Evolutionary conservation across 2,888 invertebrate species (phyloP), one percentile per base, ranked within the genome.

Genomic region (Lasioglossum malachurum): DNA sequence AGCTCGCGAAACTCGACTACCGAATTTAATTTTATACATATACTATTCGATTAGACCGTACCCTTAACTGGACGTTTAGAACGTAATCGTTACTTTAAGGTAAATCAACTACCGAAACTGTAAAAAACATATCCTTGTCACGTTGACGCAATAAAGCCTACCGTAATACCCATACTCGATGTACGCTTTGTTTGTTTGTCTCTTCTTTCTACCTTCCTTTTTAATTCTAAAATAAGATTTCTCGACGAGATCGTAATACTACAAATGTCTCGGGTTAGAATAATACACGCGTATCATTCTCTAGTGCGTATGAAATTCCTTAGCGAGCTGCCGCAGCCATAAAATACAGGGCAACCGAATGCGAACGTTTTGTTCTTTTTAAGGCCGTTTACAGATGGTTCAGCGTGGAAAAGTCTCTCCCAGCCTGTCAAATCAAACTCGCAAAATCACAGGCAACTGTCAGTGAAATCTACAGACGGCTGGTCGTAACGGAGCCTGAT

Each of bases 231-330:
- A 92, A 90, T 92, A 90, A 93, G 89, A 75, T 89, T 91, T 81
- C 89, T 87, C 91, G 89, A 92, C 93, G 93, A 94, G 93, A 94
- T 94, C 94, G 92, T 92, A 92, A 94, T 92, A 93, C 93, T 93
- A 93, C 84, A 86, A 57, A 86, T 88, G 86, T 91, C 44, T 90
- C 87, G 85, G 85, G 87, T 90, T 86, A 78, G 86, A 79, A 88
- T 81, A 81, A 31, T 77, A 86, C 80, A 72, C 75, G 80, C 86
- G 71, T 69, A 80, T 31, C 69, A 78, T 60, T 82, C 76, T 84
- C 64, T 72, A 44, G 38, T 77, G 81, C 88, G 79, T 79, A 81
- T 53, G 78, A 71, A 88, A 84, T 85, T 85, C 71, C 69, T 80
- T 84, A 82, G 49, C 49, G 81, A 91, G 91, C 91, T 91, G 92